Base-by-base conservation (phyloP, 2,113 vertebrate genomes). In the Paralichthys olivaceus region DNA sequence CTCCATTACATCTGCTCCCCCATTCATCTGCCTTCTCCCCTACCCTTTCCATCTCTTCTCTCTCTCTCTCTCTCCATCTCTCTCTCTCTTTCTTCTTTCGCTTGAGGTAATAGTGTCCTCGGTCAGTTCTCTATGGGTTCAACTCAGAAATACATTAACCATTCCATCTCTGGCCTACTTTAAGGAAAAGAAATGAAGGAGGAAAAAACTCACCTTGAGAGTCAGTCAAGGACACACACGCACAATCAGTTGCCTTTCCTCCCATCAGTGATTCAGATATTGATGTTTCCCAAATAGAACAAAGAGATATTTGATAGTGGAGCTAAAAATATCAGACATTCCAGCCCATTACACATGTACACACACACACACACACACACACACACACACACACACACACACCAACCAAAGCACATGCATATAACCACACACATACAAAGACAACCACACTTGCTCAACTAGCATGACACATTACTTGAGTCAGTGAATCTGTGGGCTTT, bases 61-160 rank as follows among this genome's bases (percentile, higher is more conserved):
- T 57, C 63, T 32, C 22, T 43, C 20, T 26, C 47, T 7, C 54
- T 67, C 22, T 43, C 20, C 23, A 40, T 7, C 54, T 67, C 51
- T 53, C 51, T 53, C 51, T 53, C 51, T 22, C n/a, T 22, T 8
- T 53, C 51, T 53, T 69, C 26, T 37, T 63, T 26, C 17, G 6
- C 57, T 28, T 5, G 81, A 71, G 75, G 77, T 84, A 83, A 87
- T 69, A 28, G 72, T 62, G 78, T 85, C 81, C 78, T 89, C 84
- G 11, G 72, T 79, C 80, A 72, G 78, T 77, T 89, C 89, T 90
- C 90, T 78, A 34, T 80, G 84, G 84, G 76, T 84, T 91, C 67
- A 34, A 68, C 79, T 76, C 60, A 11, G 80, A 90, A 89, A 91
- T 68, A 84, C 82, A 90, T 90, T 88, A 90, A 90, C 85, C 73